Evolutionary conservation across 2,888 invertebrate genomes (phyloP), one percentile per base, ranked within the genome.

Genomic region (Panzeria rudis): DNA sequence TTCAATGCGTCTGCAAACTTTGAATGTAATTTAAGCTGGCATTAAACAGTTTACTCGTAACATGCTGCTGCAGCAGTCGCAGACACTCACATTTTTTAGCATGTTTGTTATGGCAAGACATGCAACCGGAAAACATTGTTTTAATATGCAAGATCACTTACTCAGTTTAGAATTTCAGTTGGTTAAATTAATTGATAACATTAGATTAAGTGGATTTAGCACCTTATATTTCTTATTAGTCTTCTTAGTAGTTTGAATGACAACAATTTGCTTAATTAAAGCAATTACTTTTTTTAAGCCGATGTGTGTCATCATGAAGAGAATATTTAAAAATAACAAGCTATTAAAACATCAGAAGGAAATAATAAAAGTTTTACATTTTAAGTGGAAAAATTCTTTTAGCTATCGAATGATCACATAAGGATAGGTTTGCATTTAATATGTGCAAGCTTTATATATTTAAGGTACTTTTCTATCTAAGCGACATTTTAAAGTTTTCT

Each of bases 91-190:
- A 32, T 29, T 50, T n/a, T n/a, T n/a, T 38, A 61, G 61, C 75
- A 75, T 62, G 75, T 50, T 75, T 61, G 66, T 69, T 54, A 69
- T 69, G 68, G 41, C 47, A 69, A 72, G 64, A 76, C 81, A 82
- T 82, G 81, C 81, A 81, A 82, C 75, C 81, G 81, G 81, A 82
- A 81, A 38, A 69, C 81, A 76, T 72, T 75, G 61, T 75, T 78
- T 61, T 44, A 61, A 69, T 75, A 75, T 20, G 25, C 62, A 32
- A 78, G 50, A 72, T 79, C 71, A 79, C 62, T 76, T 82, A 52
- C 38, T 61, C 17, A 56, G 52, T 44, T 54, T 38, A 76, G 62
- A 82, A 76, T 76, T 76, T 69, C 29, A 76, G 44, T 54, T 59
- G 29, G 7, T 4, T 8, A 29, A 61, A 68, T 72, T 73, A 68